phyloP scores from a whole-genome alignment of 2,113 vertebrate genomes.

The Anser brachyrhynchus region DNA sequence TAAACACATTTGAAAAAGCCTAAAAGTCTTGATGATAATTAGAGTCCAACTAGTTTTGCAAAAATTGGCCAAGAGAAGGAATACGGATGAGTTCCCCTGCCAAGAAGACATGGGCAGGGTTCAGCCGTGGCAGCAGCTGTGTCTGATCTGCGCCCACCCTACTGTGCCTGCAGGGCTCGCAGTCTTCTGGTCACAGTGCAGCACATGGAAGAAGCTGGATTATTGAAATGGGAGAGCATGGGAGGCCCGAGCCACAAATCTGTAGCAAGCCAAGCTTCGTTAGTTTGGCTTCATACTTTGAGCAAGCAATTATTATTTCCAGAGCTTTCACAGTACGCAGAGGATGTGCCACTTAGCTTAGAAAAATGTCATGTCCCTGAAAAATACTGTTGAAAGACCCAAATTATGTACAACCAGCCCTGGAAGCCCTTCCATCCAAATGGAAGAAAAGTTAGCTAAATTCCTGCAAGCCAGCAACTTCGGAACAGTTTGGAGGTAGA shows the following conservation, averaged over 20 bases:
- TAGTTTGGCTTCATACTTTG: neutral
- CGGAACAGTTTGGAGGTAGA: neutral
- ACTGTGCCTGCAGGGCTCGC: neutral
- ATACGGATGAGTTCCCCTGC: neutral
- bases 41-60: neutral
- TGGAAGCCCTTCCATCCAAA: neutral
- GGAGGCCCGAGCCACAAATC: neutral
- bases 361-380: neutral
- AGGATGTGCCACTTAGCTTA: neutral
- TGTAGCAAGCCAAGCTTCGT: slow-evolving; percentile 22
- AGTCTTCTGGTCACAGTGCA: neutral
- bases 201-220: neutral
- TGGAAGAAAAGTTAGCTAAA: neutral
- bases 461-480: neutral
- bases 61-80: neutral
- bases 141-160: neutral
- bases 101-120: neutral
- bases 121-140: neutral
- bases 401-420: neutral
- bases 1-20: neutral
- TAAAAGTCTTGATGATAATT: neutral
- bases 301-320: neutral
- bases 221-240: neutral
- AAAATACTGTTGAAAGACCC: neutral
- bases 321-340: neutral